Conservation (phyloP, 2,888 invertebrate genomes). For the Aricia artaxerxes region DNA sequence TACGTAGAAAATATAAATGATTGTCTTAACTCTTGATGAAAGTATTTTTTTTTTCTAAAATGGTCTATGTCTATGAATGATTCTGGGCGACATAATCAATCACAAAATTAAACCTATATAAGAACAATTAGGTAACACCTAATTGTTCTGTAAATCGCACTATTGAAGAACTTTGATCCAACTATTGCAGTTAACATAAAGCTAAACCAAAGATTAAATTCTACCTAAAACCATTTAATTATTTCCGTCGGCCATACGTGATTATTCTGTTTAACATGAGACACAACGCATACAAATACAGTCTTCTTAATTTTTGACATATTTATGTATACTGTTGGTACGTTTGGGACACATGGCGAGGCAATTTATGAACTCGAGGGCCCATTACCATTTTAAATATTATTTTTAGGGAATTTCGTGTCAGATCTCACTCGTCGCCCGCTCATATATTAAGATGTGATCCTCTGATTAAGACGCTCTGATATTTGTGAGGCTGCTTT, state of each 20-base stretch:
- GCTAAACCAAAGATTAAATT: neutral
- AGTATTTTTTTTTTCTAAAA: neutral
- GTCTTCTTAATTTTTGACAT: conserved; percentile 76
- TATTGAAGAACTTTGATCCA: neutral
- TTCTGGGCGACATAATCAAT: neutral
- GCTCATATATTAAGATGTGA: conserved; percentile 78
- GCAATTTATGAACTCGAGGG: conserved; percentile 77
- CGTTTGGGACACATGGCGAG: conserved; percentile 77
- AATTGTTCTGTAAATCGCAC: neutral
- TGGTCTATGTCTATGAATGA: neutral
- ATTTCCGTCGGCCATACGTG: neutral
- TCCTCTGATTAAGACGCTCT: conserved; percentile 75
- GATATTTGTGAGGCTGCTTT: conserved; percentile 65
- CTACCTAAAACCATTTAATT: neutral
- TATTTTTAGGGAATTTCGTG: conserved; percentile 81
- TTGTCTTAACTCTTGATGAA: too few relatives aligned
- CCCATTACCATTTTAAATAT: conserved; percentile 82
- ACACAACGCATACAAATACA: conserved; percentile 53
- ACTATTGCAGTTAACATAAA: neutral
- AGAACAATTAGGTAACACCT: too few relatives aligned
- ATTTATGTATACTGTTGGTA: conserved; percentile 80
- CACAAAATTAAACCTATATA: neutral
- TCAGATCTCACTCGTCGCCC: conserved; percentile 79
- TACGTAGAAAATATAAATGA: too few relatives aligned
- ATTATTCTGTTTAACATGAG: neutral